Evolutionary conservation across 1,140 invertebrate species (phyloP).

Genomic region (Drosophila sproati): DNA sequence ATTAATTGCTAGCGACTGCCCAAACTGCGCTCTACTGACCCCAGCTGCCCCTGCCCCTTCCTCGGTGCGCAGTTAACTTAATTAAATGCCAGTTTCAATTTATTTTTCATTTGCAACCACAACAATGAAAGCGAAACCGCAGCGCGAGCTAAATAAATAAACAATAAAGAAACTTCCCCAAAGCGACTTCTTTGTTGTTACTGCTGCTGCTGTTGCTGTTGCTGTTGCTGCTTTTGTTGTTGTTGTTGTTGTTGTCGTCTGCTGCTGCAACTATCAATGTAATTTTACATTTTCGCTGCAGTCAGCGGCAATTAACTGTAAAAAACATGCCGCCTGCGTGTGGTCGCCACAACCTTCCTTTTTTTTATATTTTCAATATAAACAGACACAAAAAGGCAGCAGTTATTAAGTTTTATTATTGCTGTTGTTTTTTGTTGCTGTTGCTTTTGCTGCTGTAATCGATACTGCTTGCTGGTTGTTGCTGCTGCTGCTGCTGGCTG

Average conservation of each 20-base stretch:
- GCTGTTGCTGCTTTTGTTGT: not conserved
- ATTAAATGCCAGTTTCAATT: slow-evolving; percentile 82
- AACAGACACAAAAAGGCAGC: slow-evolving; percentile 47
- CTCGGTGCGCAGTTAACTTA: slow-evolving; percentile 57
- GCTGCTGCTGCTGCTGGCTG: slow-evolving; percentile 14
- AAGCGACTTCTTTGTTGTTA: slow-evolving; percentile 37
- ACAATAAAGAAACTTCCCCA: slow-evolving; percentile 34
- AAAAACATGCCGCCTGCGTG: slow-evolving; percentile 72
- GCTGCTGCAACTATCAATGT: slow-evolving; percentile 73
- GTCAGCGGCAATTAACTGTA: slow-evolving; percentile 76
- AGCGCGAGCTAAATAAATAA: slow-evolving; percentile 41
- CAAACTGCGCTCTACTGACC: not conserved
- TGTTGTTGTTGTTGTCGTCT: slow-evolving; percentile 48
- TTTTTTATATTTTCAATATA: slow-evolving; percentile 44
- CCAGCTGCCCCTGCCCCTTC: not conserved
- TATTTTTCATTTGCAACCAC: slow-evolving; percentile 68
- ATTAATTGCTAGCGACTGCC: slow-evolving; percentile 61
- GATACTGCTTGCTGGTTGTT: not conserved
- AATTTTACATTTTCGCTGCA: slow-evolving; percentile 65
- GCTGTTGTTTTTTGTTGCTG: slow-evolving; percentile 8
- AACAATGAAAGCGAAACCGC: slow-evolving; percentile 80
- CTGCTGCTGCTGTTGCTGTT: slow-evolving; percentile 30
- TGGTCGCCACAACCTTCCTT: slow-evolving; percentile 46
- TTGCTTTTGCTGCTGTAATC: slow-evolving; percentile 2
- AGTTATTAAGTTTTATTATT: slow-evolving; percentile 49